Evolutionary conservation across 2,113 vertebrate genomes (phyloP).

Genomic region (Symphodus melops): DNA sequence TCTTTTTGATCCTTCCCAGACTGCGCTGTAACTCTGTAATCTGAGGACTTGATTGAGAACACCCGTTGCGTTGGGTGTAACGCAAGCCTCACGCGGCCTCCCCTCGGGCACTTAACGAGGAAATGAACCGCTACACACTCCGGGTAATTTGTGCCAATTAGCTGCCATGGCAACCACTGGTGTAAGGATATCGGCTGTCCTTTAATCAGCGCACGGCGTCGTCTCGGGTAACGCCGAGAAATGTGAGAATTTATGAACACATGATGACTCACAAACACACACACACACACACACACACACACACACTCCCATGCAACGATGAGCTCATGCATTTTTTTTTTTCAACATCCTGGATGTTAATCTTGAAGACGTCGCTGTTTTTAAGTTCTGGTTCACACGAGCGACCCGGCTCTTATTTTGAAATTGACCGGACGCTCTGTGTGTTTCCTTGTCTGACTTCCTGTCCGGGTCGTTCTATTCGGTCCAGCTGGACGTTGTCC

Average conservation of each 20-base stretch:
- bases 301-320: slow-evolving; percentile 3
- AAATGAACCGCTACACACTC: slow-evolving; percentile 75
- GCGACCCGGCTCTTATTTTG: no score
- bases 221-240: slow-evolving; percentile 52
- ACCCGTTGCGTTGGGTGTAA: slow-evolving; percentile 56
- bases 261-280: slow-evolving; percentile 10
- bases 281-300: slow-evolving; percentile 8
- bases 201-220: slow-evolving; percentile 65
- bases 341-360: no score
- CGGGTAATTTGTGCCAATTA: slow-evolving; percentile 72
- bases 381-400: no score
- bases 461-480: no score
- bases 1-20: slow-evolving; percentile 41
- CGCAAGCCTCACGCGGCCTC: slow-evolving; percentile 54
- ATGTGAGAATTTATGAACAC: slow-evolving; percentile 60
- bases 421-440: no score
- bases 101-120: slow-evolving; percentile 67
- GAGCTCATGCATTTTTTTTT: no score
- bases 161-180: slow-evolving; percentile 58
- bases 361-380: no score
- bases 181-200: slow-evolving; percentile 67
- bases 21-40: slow-evolving; percentile 41
- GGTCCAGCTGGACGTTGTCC: no score
- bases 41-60: slow-evolving; percentile 63
- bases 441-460: no score